Base-by-base conservation (phyloP, 1,140 invertebrate genomes). In the Orussus abietinus region DNA sequence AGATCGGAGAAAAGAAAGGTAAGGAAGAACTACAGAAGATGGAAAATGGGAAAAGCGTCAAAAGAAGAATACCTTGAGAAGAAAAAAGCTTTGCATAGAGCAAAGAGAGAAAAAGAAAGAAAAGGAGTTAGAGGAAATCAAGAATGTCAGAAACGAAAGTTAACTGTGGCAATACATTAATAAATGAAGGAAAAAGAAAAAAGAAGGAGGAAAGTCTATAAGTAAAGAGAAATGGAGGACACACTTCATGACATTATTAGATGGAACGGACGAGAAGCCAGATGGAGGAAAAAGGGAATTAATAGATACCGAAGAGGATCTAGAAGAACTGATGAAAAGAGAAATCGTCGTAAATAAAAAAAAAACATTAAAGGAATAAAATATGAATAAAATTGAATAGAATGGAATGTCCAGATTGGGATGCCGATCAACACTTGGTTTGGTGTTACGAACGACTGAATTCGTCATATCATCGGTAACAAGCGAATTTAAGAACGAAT, bases 31-130 rank as follows among this genome's bases (percentile, higher is more conserved):
- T 12, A 28, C 12, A 13, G 13, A 25, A 34, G 20, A 12, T 12
- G 5, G 12, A 42, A 22, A 13, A 33, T 19, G 9, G 40, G 32
- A 33, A 42, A 34, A 25, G 26, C 10, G 17, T n/a, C 3, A 1
- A 32, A 40, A 13, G 13, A 15, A 15, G 14, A 19, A 34, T 34
- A 42, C 34, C 25, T 34, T 7, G n/a, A 33, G 19, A 26, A 36
- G 38, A 29, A 25, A 37, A 29, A 3, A 38, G 18, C 5, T 1
- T 10, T 1, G 14, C 9, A 25, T 10, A 15, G 19, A 28, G 19
- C 11, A 38, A 43, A 26, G 9, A 26, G 7, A 22, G 0, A 7
- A 4, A 30, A n/a, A 29, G 38, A 18, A 31, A 35, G 2, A 45
- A 14, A 20, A 13, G 25, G 14, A 20, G 14, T 1, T 21, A 18